A percentile compares a stretch with the other conserved stretches of the same genome.
phyloP scores from a whole-genome alignment of 2,888 invertebrate species.

The Sinelater perroti region DNA sequence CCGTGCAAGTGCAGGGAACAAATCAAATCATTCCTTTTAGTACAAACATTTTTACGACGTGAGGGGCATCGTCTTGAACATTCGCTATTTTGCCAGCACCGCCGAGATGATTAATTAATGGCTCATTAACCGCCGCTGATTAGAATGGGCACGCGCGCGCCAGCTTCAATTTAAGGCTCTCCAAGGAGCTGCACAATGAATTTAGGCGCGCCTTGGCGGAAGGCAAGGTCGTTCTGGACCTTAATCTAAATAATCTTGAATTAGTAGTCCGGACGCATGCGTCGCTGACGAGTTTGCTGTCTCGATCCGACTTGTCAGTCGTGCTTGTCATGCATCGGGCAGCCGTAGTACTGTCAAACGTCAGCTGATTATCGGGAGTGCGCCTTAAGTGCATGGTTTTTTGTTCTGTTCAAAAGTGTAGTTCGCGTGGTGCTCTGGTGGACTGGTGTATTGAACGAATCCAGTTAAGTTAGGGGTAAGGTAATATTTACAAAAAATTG shows the following conservation, averaged over 20 bases:
- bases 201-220: constrained; percentile 9
- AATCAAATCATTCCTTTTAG: too few species aligned
- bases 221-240: constrained; percentile 17
- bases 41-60: too few species aligned
- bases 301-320: constrained; percentile 3
- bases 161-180: not conserved
- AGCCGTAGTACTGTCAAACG: constrained; percentile 16
- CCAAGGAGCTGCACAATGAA: constrained; percentile 6
- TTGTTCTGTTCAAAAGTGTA: not conserved
- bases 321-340: constrained; percentile 12
- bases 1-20: too few species aligned
- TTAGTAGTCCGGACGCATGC: constrained; percentile 30
- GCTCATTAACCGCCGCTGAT: not conserved
- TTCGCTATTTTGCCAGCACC: too few species aligned
- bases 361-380: constrained; percentile 14
- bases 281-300: constrained; percentile 15
- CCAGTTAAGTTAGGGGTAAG: not conserved
- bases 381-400: not conserved
- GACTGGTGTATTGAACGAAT: not conserved
- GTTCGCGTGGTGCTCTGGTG: too few species aligned
- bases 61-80: too few species aligned
- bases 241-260: constrained; percentile 34
- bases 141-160: not conserved
- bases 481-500: too few species aligned
- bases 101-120: too few species aligned